Base-by-base conservation (phyloP, 1,140 invertebrate species). In the Pseudobourletiella spinata region DNA sequence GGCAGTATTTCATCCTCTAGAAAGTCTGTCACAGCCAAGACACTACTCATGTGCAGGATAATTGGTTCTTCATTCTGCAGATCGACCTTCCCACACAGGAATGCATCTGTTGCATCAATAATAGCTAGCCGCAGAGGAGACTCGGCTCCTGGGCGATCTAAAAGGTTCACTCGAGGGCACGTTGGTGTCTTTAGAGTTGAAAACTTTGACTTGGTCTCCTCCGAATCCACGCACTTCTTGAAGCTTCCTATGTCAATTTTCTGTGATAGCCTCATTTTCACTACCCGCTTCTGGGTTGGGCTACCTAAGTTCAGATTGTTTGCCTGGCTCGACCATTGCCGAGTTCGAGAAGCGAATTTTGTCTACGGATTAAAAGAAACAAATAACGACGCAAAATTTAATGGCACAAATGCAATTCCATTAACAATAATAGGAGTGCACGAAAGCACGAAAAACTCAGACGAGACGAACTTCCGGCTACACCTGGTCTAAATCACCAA, bases 1-100 rank as follows among this genome's bases (percentile, higher is more conserved):
- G 83, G 81, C 29, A 88, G 79, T 29, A 89, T 81, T 78, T 93
- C 90, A 76, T 95, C 90, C 73, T 93, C 89, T 3, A 87, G 79
- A 46, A 94, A 81, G 73, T 92, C 90, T 0, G 84, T 79, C 0
- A 95, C 73, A 6, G 84, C 87, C 28, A 84, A 82, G 0, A 91
- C 78, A 3, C 86, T 87, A 71, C 86, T 90, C 84, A 89, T 90
- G 20, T 84, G 84, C 43, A 95, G 78, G 20, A 80, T 77, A 63
- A 91, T 74, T 58, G 77, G 78, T 50, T 90, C 75, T 72, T 89
- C 83, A 22, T 61, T 52, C 11, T 51, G 25, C 11, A 69, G 24
- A 25, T 79, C 76, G 0, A 89, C 79, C 55, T 81, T 78, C 8
- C 84, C 80, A 39, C 84, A 82, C 3, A 90, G 72, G 44, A 80